Percentiles rank a stretch among this genome's conserved stretches.
Conservation (phyloP, 2,888 invertebrate genomes). For the Lepidochitona cinerea region DNA sequence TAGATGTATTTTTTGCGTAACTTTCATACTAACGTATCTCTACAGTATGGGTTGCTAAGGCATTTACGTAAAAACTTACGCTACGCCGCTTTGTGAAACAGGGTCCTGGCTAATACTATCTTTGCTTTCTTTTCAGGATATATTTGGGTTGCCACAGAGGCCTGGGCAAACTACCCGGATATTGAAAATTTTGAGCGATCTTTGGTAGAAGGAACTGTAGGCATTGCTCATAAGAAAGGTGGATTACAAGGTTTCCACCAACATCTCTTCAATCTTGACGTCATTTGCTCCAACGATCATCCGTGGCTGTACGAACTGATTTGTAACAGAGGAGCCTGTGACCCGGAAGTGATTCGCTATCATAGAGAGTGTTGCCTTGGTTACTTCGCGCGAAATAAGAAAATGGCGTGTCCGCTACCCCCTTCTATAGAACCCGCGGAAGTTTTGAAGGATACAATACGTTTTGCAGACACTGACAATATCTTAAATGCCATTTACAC, state of each 20-base stretch:
- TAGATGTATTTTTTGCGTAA: too few species aligned
- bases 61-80: too few species aligned
- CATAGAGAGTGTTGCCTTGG: not conserved
- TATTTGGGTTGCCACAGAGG: constrained; percentile 2
- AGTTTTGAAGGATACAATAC: not conserved
- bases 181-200: not conserved
- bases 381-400: not conserved
- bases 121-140: not conserved
- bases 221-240: not conserved
- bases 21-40: too few species aligned
- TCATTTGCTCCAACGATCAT: not conserved
- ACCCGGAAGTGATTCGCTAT: not conserved
- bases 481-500: not conserved
- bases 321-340: not conserved
- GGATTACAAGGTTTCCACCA: not conserved
- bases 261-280: not conserved
- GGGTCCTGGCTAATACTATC: not conserved
- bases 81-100: too few species aligned
- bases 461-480: not conserved
- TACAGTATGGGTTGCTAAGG: too few species aligned
- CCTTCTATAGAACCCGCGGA: not conserved
- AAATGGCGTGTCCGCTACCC: not conserved
- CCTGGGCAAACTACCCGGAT: not conserved
- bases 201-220: not conserved
- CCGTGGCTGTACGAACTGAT: not conserved